A percentile compares a stretch with the other conserved stretches of the same genome.
Conservation (phyloP, 2,797 vertebrate species). For the Triplophysa yarkandensis region DNA sequence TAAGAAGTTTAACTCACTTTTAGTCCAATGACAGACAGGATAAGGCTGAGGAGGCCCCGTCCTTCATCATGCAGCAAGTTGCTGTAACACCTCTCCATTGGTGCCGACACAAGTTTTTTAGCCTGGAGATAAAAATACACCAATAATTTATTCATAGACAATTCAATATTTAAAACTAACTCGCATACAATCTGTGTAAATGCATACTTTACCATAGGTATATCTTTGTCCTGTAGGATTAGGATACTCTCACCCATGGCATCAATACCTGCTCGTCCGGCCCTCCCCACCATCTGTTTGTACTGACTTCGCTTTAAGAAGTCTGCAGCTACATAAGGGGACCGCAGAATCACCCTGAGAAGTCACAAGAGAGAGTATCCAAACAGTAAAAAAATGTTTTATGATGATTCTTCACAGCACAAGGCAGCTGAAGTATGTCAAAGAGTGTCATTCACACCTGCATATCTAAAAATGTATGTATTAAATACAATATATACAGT, state of each 20-base stretch:
- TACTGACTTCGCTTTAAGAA: constrained; percentile 93
- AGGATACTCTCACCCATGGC: constrained; percentile 89
- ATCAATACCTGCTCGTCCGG: constrained; percentile 93
- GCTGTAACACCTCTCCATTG: constrained; percentile 89
- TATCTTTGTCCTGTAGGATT: constrained; percentile 89
- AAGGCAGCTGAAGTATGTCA: too few relatives aligned
- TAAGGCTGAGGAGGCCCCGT: constrained; percentile 82
- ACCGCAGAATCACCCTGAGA: constrained; percentile 90
- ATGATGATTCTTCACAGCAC: too few relatives aligned
- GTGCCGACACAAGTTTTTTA: constrained; percentile 79
- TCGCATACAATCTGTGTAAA: too few relatives aligned
- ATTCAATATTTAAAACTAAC: neutral
- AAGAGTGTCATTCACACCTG: too few relatives aligned
- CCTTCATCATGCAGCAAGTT: constrained; percentile 79
- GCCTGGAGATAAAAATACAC: constrained; percentile 69
- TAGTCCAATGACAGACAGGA: constrained; percentile 88
- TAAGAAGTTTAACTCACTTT: constrained; percentile 70
- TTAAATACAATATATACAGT: neutral
- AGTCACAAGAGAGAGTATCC: neutral
- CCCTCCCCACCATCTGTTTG: constrained; percentile 95
- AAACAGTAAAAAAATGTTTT: neutral
- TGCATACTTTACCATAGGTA: constrained; percentile 72
- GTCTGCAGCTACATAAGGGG: constrained; percentile 87
- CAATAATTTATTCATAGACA: neutral
- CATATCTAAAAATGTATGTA: too few relatives aligned